Evolutionary conservation across 2,888 invertebrate genomes (phyloP).

Genomic region (Podabrus alpinus): DNA sequence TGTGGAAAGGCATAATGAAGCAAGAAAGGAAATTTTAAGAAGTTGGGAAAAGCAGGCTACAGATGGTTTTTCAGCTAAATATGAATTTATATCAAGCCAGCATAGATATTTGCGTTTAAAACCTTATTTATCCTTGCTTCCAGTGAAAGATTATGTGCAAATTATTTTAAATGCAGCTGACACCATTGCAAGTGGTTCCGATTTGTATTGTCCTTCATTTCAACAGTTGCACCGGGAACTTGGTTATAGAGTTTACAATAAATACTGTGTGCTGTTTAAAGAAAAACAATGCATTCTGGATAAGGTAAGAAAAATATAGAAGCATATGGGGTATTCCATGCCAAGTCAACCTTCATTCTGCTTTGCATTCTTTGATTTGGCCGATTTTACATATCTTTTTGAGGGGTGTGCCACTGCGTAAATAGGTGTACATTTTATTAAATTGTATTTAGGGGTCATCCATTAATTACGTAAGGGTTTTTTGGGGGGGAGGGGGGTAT

Average conservation of each 20-base stretch:
- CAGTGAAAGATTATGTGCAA: slow-evolving; percentile 59
- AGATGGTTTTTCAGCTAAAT: slow-evolving; percentile 70
- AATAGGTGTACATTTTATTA: too few species aligned
- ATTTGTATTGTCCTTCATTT: slow-evolving; percentile 76
- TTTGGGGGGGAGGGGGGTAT: too few species aligned
- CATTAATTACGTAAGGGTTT: too few species aligned
- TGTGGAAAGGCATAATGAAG: slow-evolving; percentile 53
- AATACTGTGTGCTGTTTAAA: slow-evolving; percentile 69
- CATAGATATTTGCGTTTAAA: slow-evolving; percentile 45
- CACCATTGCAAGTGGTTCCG: slow-evolving; percentile 74
- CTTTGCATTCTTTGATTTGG: too few species aligned
- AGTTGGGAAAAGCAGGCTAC: slow-evolving; percentile 69
- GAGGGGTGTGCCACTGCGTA: too few species aligned
- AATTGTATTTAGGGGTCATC: too few species aligned
- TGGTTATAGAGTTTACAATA: slow-evolving; percentile 70
- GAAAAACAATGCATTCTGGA: slow-evolving; percentile 67
- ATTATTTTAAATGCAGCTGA: slow-evolving; percentile 72
- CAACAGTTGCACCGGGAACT: slow-evolving; percentile 67
- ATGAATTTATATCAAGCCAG: slow-evolving; percentile 66
- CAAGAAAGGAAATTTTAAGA: slow-evolving; percentile 64
- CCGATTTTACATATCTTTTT: too few species aligned
- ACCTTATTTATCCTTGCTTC: slow-evolving; percentile 49
- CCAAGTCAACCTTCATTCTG: too few species aligned
- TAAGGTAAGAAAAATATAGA: slow-evolving; percentile 64
- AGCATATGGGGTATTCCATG: too few species aligned